Conservation (phyloP, 2,888 invertebrate genomes). For the Tyria jacobaeae region DNA sequence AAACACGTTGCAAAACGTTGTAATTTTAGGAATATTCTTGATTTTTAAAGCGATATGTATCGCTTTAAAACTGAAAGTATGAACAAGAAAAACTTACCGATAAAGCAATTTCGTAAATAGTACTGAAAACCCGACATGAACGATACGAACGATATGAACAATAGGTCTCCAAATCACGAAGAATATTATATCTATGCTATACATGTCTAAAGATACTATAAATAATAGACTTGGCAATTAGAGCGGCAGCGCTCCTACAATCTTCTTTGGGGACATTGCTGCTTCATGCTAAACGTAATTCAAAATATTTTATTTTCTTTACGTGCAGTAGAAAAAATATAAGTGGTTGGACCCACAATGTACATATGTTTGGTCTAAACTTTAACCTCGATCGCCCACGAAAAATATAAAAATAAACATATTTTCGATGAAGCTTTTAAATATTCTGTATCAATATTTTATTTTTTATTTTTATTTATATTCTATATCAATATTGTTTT, state of each 20-base stretch:
- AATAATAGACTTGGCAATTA: neutral
- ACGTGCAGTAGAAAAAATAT: no score
- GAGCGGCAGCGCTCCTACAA: neutral
- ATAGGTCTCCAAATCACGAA: no score
- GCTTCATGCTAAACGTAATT: neutral
- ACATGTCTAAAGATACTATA: no score
- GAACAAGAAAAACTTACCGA: neutral
- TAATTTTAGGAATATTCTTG: neutral
- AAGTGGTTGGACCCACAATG: no score
- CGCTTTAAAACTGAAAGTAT: neutral
- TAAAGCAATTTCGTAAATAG: neutral
- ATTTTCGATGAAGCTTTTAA: no score
- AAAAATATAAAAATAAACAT: no score
- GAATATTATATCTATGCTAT: no score
- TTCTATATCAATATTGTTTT: neutral
- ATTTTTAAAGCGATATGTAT: neutral
- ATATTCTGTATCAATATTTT: neutral
- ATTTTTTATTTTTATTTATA: no score
- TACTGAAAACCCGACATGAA: neutral
- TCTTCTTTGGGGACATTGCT: neutral
- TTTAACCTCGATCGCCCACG: no score
- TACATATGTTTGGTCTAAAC: no score
- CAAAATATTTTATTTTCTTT: no score
- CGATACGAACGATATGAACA: neutral
- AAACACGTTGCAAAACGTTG: no score